A percentile compares a stretch with the other conserved stretches of the same genome.
These are phyloP conservation scores for Trachemys scripta DNA, from an alignment of 2,113 vertebrate species.

Conservation along the genomic window DNA sequence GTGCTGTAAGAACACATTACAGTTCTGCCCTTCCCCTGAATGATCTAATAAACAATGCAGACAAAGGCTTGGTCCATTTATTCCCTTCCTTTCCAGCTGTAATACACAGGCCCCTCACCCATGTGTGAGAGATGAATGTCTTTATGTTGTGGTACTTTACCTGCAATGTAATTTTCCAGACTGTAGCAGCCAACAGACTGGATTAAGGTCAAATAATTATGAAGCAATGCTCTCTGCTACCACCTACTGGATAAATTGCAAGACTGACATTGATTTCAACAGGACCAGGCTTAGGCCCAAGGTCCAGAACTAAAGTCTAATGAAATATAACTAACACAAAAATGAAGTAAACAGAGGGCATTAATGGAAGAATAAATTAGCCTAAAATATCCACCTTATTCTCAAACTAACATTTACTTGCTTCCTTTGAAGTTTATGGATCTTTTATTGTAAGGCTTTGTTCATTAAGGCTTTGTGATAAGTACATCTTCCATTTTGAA, in stretches of 20 bases:
- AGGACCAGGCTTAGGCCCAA: not conserved
- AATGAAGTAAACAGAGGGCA: not conserved
- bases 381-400: not conserved
- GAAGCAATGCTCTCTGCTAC: constrained; percentile 44
- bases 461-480: not conserved
- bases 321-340: not conserved
- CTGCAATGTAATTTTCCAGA: not conserved
- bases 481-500: accelerated
- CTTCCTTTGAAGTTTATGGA: not conserved
- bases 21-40: too few relatives aligned
- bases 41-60: too few relatives aligned
- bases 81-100: not conserved
- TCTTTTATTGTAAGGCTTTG: not conserved
- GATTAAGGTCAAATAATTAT: not conserved
- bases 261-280: not conserved
- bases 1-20: too few relatives aligned
- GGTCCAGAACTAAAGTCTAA: not conserved
- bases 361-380: not conserved
- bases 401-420: not conserved
- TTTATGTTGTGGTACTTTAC: not conserved
- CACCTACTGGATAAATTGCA: not conserved
- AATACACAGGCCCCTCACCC: not conserved
- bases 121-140: not conserved
- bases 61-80: not conserved
- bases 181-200: not conserved